A percentile compares a stretch with the other conserved stretches of the same genome.
These are phyloP conservation scores for Amazona ochrocephala DNA, from an alignment of 2,797 vertebrate species.

Conservation along the genomic window DNA sequence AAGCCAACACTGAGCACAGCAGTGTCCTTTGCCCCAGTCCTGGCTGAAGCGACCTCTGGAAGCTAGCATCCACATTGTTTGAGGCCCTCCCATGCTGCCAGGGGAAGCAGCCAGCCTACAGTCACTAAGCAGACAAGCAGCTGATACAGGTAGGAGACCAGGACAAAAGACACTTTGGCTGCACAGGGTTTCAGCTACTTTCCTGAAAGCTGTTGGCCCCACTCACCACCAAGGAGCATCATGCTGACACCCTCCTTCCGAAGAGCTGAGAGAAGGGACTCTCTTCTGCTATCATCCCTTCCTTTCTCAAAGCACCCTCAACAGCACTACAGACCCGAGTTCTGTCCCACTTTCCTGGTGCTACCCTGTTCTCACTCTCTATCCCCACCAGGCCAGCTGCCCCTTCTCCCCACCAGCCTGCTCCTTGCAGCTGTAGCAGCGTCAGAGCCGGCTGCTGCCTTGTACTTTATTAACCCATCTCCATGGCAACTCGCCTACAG, in stretches of 20 bases:
- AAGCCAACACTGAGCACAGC: neutral
- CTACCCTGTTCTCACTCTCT: neutral
- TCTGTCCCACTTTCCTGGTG: accelerated
- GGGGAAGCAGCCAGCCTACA: neutral
- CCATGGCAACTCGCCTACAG: slow-evolving; percentile 66
- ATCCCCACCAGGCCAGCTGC: neutral
- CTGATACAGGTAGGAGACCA: neutral
- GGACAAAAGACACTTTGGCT: neutral
- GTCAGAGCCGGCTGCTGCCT: slow-evolving; percentile 20
- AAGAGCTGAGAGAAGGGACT: neutral
- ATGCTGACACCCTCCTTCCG: neutral
- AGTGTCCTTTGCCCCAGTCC: neutral
- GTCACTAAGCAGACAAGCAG: neutral
- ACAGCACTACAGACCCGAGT: neutral
- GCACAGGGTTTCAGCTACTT: neutral
- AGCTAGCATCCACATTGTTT: neutral
- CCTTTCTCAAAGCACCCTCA: neutral
- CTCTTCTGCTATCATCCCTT: neutral
- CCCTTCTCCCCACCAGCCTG: neutral
- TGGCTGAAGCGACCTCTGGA: neutral
- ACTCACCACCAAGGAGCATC: neutral
- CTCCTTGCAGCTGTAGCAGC: slow-evolving; percentile 8
- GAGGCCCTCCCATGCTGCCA: neutral
- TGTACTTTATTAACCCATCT: slow-evolving; percentile 67
- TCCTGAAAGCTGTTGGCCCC: neutral